Base-by-base conservation (phyloP, 2,888 invertebrate genomes). In the Cheilosia soror region DNA sequence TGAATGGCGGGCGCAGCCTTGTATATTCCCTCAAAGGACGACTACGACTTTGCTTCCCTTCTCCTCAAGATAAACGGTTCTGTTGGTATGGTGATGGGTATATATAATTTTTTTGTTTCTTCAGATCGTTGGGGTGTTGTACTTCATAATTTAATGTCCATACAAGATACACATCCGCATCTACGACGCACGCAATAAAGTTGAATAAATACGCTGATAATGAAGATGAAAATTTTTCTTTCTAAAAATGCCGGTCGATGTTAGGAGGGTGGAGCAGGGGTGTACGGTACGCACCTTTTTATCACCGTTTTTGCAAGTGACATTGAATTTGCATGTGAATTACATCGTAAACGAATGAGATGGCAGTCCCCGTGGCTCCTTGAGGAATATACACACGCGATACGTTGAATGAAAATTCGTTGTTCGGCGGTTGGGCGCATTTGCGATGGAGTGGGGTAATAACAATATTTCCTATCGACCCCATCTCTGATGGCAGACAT, bases 251-350 rank as follows among this genome's bases (percentile, higher is more conserved):
- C 31, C 6, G 20, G 44, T 15, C 4, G 33, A 53, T n/a, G 13
- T n/a, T 33, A 5, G n/a, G 15, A 1, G 9, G n/a, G 4, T 27
- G 42, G 20, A 0, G 47, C 11, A 20, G 2, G 20, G 11, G 40
- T 40, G 37, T 11, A 29, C 20, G 13, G 53, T 3, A 15, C 63
- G 60, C 47, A 84, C 69, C 73, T 75, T 84, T 83, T 79, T 75
- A 84, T 68, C 66, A 62, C 55, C 53, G 55, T 47, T 66, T 81
- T 76, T 76, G 81, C 58, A 81, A 85, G 72, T 85, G 85, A 85
- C 85, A 85, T 85, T 81, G 68, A 85, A 85, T 85, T 85, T 85
- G 85, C 85, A 85, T 85, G 72, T 72, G 81, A 85, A 81, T 85
- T 81, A 68, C 72, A 58, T 68, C 63, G 65, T 75, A 72, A 73